Base-by-base conservation (phyloP, 2,113 vertebrate genomes). In the Pachypanchax playfairii region DNA sequence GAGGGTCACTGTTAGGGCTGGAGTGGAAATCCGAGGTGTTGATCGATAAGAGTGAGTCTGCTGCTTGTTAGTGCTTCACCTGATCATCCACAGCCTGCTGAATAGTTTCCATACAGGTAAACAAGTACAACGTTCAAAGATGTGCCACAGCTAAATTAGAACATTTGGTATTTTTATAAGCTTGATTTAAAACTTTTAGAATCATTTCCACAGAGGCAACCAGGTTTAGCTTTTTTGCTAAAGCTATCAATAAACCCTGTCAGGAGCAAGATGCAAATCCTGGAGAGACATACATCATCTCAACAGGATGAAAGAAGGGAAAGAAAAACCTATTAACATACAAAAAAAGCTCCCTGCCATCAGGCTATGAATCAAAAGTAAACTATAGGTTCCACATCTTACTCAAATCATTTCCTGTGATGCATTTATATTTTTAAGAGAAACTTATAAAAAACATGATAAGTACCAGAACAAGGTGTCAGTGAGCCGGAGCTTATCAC, bases 241-340 rank as follows among this genome's bases (percentile, higher is more conserved):
- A 75, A 49, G 44, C 62, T 14, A 79, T 82, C 70, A 70, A 63
- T 84, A 73, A 70, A 20, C 5, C 36, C 61, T 39, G 66, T 63
- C 77, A 53, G 41, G 47, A 74, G 68, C 4, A 39, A 66, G 41
- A 68, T 22, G 62, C 48, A 73, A 49, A 77, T 79, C 60, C 72
- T 4, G 4, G 38, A 72, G 43, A 55, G 55, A 31, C 15, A 62
- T 69, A 56, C 53, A 75, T 84, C 67, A 84, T 68, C 51, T 56
- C 41, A 41, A 33, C 69, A 72, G 61, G 71, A 70, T 56, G 29
- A 50, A 62, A 28, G 15, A 17, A 46, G 51, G 26, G 6, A 18
- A 46, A 60, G 41, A 62, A 49, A 7, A 73, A 61, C 3, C 15
- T 24, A 61, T 59, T 46, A 41, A 13, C 31, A 46, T 26, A 6